Conservation (phyloP, 2,888 invertebrate genomes). For the Mechanitis mazaeus region DNA sequence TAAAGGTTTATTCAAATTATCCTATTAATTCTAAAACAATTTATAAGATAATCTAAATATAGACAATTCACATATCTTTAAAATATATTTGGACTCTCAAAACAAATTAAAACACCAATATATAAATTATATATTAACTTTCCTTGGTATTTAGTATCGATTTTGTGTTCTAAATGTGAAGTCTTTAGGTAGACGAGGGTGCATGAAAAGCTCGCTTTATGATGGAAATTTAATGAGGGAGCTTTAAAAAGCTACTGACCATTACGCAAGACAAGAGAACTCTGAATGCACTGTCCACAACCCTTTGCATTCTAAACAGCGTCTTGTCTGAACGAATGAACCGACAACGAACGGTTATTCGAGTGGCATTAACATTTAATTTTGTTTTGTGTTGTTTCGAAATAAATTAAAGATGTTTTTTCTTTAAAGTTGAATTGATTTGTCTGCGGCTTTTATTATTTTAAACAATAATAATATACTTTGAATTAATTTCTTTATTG, state of each 20-base stretch:
- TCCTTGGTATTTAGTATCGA: not conserved
- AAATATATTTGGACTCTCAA: no score
- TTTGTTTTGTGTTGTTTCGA: slow-evolving; percentile 10
- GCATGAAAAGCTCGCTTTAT: slow-evolving; percentile 53
- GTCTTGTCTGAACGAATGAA: slow-evolving; percentile 16
- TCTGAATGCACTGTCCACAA: slow-evolving; percentile 53
- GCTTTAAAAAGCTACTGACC: slow-evolving; percentile 58
- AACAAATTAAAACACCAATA: no score
- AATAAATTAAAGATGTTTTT: not conserved
- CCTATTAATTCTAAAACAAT: not conserved
- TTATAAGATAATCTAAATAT: no score
- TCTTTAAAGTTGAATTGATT: not conserved
- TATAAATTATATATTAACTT: not conserved
- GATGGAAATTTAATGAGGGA: slow-evolving; percentile 68
- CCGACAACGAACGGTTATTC: slow-evolving; percentile 10
- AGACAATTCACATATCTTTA: no score
- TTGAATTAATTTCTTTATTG: no score
- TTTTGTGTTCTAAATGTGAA: slow-evolving; percentile 14
- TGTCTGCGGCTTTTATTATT: no score
- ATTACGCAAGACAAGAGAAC: slow-evolving; percentile 57
- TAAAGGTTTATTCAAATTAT: not conserved
- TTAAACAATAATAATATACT: no score
- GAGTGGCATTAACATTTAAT: slow-evolving; percentile 11
- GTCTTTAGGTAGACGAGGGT: slow-evolving; percentile 43
- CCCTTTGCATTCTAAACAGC: slow-evolving; percentile 29